A percentile compares a stretch with the other conserved stretches of the same genome.
Conservation (phyloP, 2,113 vertebrate genomes). For the Ameiurus melas region DNA sequence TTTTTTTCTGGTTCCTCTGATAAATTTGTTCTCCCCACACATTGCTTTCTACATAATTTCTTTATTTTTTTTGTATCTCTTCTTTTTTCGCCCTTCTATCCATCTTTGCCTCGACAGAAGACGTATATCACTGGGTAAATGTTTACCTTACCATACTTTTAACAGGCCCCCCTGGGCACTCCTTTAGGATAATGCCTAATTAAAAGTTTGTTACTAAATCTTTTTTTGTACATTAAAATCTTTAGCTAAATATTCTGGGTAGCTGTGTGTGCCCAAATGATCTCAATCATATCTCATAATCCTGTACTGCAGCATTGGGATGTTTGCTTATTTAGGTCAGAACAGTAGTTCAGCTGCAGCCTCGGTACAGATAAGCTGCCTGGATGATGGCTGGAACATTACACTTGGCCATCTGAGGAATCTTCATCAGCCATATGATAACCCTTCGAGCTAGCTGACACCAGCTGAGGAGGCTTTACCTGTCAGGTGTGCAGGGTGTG, state of each 20-base stretch:
- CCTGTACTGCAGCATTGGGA: background rate
- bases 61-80: background rate
- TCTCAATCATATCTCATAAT: slow-evolving; percentile 5
- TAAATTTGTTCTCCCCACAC: background rate
- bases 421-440: slow-evolving; percentile 36
- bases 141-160: too few species aligned
- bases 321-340: slow-evolving; percentile 17
- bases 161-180: background rate
- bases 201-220: background rate
- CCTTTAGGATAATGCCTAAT: background rate
- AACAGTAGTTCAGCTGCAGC: slow-evolving; percentile 22
- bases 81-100: background rate
- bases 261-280: background rate
- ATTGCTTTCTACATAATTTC: background rate
- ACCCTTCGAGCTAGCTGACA: slow-evolving; percentile 31
- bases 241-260: background rate
- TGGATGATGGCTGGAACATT: slow-evolving; percentile 15
- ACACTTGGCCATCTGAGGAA: slow-evolving; percentile 26
- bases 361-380: background rate
- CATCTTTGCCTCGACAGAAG: slow-evolving; percentile 7
- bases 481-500: slow-evolving; percentile 19
- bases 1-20: slow-evolving; percentile 5
- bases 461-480: slow-evolving; percentile 17
- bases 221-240: background rate
- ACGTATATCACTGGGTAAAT: background rate